Evolutionary conservation across 2,797 vertebrate genomes (phyloP).

Genomic region (Malurus splendens): DNA sequence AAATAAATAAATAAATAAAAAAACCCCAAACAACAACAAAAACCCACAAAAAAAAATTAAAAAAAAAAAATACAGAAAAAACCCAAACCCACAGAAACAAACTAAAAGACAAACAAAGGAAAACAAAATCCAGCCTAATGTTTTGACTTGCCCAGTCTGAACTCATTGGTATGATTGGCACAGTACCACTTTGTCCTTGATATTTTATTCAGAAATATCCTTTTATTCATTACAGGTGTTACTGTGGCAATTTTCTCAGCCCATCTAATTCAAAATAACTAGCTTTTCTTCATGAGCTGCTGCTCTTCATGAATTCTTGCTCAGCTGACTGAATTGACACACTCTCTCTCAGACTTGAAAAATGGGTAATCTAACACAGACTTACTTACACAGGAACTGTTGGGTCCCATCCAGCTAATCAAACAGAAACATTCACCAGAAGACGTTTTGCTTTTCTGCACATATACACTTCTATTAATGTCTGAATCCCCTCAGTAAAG

Average conservation of each 20-base stretch:
- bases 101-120: not conserved
- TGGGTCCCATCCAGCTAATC: not conserved
- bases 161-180: not conserved
- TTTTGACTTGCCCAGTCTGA: not conserved
- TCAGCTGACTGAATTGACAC: not conserved
- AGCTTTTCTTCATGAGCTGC: not conserved
- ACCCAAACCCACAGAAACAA: not conserved
- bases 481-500: not conserved
- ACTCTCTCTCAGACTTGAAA: not conserved
- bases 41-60: too few relatives aligned
- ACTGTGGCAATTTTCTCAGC: not conserved
- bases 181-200: not conserved
- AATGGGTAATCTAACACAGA: not conserved
- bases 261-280: not conserved
- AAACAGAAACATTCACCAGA: not conserved
- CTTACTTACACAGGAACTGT: not conserved
- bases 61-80: not conserved
- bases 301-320: not conserved
- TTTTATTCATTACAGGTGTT: not conserved
- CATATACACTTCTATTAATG: fast-evolving
- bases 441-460: not conserved
- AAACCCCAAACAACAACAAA: too few relatives aligned
- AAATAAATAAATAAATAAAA: not conserved
- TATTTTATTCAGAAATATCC: not conserved
- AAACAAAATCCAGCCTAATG: not conserved